Evolutionary conservation across 2,113 vertebrate species (phyloP).

Genomic region (Colius striatus): DNA sequence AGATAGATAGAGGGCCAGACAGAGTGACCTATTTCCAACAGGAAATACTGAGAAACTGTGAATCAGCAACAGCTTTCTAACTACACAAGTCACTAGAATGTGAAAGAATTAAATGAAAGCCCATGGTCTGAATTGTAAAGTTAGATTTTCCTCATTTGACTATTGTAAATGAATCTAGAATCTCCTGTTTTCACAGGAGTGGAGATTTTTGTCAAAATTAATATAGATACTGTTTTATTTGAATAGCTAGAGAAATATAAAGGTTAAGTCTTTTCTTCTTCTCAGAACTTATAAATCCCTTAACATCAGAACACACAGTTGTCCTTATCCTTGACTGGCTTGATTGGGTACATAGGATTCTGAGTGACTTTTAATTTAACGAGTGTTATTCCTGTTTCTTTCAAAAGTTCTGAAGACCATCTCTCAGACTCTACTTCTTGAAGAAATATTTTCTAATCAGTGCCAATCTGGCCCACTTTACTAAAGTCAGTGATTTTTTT

Average conservation of each 20-base stretch:
- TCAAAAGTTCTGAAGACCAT: not conserved
- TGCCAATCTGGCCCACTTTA: not conserved
- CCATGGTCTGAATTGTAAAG: not conserved
- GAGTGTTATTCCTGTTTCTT: not conserved
- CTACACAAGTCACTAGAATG: not conserved
- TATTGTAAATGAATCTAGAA: not conserved
- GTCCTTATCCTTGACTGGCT: not conserved
- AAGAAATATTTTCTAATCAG: not conserved
- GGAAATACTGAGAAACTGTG: not conserved
- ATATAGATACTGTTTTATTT: not conserved
- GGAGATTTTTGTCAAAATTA: not conserved
- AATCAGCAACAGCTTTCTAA: not conserved
- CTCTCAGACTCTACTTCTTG: not conserved
- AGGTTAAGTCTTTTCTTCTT: not conserved
- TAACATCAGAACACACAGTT: not conserved
- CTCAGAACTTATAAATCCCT: not conserved
- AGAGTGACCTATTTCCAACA: not conserved
- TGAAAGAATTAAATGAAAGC: conserved; percentile 16
- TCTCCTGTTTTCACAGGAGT: not conserved
- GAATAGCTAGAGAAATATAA: not conserved
- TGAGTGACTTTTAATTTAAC: not conserved
- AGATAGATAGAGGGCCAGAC: not conserved
- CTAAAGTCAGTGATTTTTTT: not conserved
- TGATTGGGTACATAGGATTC: not conserved
- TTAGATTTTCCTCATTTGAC: not conserved